Conservation (phyloP, 2,888 invertebrate species). For the Drosophila ochracea region DNA sequence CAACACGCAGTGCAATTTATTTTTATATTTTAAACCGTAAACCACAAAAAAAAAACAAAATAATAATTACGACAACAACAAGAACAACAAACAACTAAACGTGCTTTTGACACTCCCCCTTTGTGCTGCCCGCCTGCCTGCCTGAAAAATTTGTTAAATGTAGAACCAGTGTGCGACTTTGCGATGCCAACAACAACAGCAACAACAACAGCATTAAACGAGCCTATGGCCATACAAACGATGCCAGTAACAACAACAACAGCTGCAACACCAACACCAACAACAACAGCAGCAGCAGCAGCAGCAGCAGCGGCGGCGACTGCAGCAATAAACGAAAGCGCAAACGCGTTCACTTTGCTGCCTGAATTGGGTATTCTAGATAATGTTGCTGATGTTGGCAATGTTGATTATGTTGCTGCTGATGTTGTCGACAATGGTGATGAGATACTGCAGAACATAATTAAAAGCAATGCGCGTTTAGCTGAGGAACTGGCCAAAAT, state of each 20-base stretch:
- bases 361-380: constrained; percentile 57
- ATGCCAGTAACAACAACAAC: constrained; percentile 28
- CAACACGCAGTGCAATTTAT: constrained; percentile 44
- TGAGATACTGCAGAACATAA: constrained; percentile 78
- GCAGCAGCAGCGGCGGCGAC: constrained; percentile 12
- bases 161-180: constrained; percentile 59
- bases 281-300: constrained; percentile 9
- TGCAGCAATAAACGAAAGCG: constrained; percentile 67
- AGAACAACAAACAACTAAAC: constrained; percentile 40
- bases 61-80: constrained; percentile 23
- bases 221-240: constrained; percentile 38
- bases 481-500: constrained; percentile 80
- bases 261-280: constrained; percentile 27
- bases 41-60: constrained; percentile 20
- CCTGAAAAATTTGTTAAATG: constrained; percentile 43
- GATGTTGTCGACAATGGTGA: constrained; percentile 57
- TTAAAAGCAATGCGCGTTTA: constrained; percentile 78
- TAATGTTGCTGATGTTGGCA: constrained; percentile 12
- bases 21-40: constrained; percentile 47
- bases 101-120: constrained; percentile 65
- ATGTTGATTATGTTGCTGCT: constrained; percentile 32
- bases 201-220: constrained; percentile 42
- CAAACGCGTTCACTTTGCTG: constrained; percentile 78
- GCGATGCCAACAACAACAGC: constrained; percentile 41
- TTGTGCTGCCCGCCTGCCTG: constrained; percentile 82